These are phyloP conservation scores for Tetranychus urticae DNA, from an alignment of 1,140 invertebrate genomes.

Conservation along the genomic window DNA sequence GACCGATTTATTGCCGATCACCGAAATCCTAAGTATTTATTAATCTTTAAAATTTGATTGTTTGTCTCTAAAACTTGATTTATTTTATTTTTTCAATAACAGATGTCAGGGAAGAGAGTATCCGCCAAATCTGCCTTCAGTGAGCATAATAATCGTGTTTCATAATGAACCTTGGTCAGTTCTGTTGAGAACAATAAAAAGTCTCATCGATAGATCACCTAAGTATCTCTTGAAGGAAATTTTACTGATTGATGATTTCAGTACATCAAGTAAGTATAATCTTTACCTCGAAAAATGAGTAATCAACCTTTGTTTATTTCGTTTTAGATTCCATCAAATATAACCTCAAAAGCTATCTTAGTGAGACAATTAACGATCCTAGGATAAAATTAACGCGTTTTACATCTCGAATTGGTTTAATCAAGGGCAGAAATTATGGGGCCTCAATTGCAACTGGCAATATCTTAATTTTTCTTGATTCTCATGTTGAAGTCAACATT, in stretches of 20 bases:
- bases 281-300: too few species aligned
- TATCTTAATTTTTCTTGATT: slow-evolving; percentile 74
- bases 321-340: too few species aligned
- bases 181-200: slow-evolving; percentile 23
- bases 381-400: slow-evolving; percentile 44
- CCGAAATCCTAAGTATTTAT: too few species aligned
- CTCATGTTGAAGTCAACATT: slow-evolving; percentile 53
- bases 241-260: slow-evolving; percentile 28
- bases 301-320: too few species aligned
- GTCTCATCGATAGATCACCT: slow-evolving; percentile 25
- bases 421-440: slow-evolving; percentile 53
- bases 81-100: too few species aligned
- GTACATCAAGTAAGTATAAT: slow-evolving; percentile 15
- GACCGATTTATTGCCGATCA: too few species aligned
- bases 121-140: slow-evolving; percentile 15
- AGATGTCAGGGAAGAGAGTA: slow-evolving; percentile 20
- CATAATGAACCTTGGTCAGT: slow-evolving; percentile 29
- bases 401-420: slow-evolving; percentile 49
- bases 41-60: too few species aligned
- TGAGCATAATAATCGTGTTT: slow-evolving; percentile 26
- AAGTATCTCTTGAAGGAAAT: slow-evolving; percentile 22
- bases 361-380: slow-evolving; percentile 43
- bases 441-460: slow-evolving; percentile 49
- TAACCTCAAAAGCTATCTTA: slow-evolving; percentile 35
- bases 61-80: too few species aligned